phyloP scores from a whole-genome alignment of 2,797 vertebrate species.

The Novumbra hubbsi region DNA sequence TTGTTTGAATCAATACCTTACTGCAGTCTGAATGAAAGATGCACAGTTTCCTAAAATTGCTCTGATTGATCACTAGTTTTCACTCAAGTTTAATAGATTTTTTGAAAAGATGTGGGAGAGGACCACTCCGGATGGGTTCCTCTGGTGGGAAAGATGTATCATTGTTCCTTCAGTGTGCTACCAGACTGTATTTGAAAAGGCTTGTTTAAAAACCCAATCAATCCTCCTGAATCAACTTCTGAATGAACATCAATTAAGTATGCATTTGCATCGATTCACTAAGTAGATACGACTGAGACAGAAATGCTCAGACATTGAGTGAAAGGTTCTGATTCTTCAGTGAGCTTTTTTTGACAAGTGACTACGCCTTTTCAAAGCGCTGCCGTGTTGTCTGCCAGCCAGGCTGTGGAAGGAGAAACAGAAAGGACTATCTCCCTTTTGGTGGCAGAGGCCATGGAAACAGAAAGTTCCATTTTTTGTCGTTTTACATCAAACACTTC shows the following conservation, averaged over 20 bases:
- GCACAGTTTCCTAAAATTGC: constrained; percentile 66
- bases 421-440: neutral
- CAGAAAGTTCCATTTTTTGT: neutral
- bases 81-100: constrained; percentile 64
- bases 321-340: neutral
- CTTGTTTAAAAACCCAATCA: constrained; percentile 27
- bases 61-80: constrained; percentile 59
- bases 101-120: constrained; percentile 37
- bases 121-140: constrained; percentile 29
- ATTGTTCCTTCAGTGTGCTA: constrained; percentile 25
- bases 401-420: neutral
- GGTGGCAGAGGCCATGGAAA: neutral
- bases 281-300: constrained; percentile 10
- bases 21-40: constrained; percentile 52
- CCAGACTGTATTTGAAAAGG: constrained; percentile 15
- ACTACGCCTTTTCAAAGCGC: neutral
- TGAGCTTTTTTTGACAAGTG: neutral
- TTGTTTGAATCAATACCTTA: constrained; percentile 60
- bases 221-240: constrained; percentile 29
- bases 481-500: neutral
- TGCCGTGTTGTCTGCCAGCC: neutral
- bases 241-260: constrained; percentile 43
- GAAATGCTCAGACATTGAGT: neutral
- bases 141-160: constrained; percentile 34
- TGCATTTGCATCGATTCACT: constrained; percentile 34